Evolutionary conservation across 2,888 invertebrate genomes (phyloP).

Genomic region (Chymomyza amoena): DNA sequence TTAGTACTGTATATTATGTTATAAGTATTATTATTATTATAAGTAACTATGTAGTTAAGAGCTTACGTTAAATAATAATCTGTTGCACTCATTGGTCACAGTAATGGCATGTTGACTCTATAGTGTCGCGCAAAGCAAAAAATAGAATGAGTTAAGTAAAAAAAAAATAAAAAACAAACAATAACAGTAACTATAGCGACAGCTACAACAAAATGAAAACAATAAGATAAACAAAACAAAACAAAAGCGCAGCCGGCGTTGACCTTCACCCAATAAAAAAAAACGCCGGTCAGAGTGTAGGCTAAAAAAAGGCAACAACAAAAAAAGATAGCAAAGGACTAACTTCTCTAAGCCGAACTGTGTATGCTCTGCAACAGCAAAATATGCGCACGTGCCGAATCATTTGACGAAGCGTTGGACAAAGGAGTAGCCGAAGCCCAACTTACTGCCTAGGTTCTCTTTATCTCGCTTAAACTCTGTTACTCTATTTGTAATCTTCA

Average conservation of each 20-base stretch:
- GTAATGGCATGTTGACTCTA: too few relatives aligned
- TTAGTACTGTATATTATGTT: too few relatives aligned
- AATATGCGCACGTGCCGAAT: too few relatives aligned
- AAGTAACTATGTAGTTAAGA: too few relatives aligned
- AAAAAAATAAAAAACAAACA: neutral
- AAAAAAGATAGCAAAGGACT: neutral
- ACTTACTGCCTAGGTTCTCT: too few relatives aligned
- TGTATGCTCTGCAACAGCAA: neutral
- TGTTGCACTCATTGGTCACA: too few relatives aligned
- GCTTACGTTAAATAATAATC: too few relatives aligned
- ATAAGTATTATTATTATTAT: too few relatives aligned
- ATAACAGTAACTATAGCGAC: neutral
- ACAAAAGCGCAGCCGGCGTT: conserved; percentile 28
- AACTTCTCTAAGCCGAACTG: neutral
- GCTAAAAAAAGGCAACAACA: neutral
- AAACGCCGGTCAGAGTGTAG: conserved; percentile 49
- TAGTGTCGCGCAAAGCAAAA: neutral
- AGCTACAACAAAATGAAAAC: conserved; percentile 16
- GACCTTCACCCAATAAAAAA: conserved; percentile 68
- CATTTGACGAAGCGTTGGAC: too few relatives aligned
- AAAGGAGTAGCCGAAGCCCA: too few relatives aligned
- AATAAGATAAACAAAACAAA: conserved; percentile 12
- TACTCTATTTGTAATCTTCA: too few relatives aligned
- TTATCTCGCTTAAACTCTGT: too few relatives aligned
- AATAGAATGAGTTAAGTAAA: neutral